Conservation (phyloP, 1,140 invertebrate species). For the Anagrus nilaparvatae region DNA sequence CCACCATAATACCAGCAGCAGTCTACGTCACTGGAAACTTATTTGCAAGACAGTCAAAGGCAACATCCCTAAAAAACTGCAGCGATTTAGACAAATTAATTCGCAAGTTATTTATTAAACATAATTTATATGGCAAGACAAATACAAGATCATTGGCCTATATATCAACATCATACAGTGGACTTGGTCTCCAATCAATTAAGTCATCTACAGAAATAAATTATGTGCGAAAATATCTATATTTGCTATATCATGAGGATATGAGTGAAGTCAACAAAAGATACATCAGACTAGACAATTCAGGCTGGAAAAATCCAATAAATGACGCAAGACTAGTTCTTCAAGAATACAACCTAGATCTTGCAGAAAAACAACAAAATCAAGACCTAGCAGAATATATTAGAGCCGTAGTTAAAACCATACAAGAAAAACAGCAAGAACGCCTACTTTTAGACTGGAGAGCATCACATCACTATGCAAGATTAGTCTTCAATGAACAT, state of each 20-base stretch:
- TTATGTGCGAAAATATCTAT: slow-evolving; percentile 3
- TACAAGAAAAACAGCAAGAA: not conserved
- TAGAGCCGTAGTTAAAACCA: no score
- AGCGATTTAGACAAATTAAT: slow-evolving; percentile 3
- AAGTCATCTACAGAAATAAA: no score
- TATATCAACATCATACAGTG: slow-evolving; percentile 3
- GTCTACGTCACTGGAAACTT: slow-evolving; percentile 3
- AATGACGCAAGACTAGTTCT: not conserved
- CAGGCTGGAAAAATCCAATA: no score
- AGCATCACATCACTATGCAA: slow-evolving; percentile 3
- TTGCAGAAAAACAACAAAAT: no score
- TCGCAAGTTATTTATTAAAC: slow-evolving; percentile 3
- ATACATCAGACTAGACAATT: no score
- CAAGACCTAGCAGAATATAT: no score
- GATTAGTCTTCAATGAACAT: slow-evolving; percentile 3
- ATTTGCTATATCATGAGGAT: slow-evolving; percentile 2
- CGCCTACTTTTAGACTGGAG: not conserved
- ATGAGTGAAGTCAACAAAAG: no score
- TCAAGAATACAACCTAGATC: not conserved
- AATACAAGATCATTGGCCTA: not conserved
- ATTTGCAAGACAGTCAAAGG: not conserved
- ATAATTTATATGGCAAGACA: slow-evolving; percentile 1
- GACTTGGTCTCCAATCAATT: slow-evolving; percentile 5
- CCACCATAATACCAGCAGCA: slow-evolving; percentile 5
- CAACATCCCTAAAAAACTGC: slow-evolving; percentile 2